Evolutionary conservation across 2,888 invertebrate genomes (phyloP), one percentile per base, ranked within the genome.

Genomic region (Deilephila porcellus): DNA sequence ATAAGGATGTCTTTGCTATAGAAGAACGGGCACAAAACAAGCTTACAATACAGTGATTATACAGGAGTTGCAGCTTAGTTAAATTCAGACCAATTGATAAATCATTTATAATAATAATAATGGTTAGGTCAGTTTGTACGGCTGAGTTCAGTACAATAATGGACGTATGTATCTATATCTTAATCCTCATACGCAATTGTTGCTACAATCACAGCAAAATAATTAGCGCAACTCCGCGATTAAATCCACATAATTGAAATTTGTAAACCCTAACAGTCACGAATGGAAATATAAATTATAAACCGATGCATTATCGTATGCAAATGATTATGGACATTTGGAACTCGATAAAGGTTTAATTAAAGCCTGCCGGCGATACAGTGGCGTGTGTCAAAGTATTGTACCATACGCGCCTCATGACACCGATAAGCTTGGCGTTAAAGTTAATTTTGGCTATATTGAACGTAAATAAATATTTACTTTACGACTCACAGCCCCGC

Each of bases 301-400:
- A 64, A 59, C 5, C 64, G 17, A 59, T 34, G 4, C 59, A 59
- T 56, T 56, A 34, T 80, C 77, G 80, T 78, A 84, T 84, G 83
- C 79, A 84, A 85, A 85, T 82, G 78, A 81, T 80, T 73, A 76
- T 80, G 74, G 79, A 81, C 82, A 81, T 84, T 86, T 82, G 78
- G 74, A 75, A 78, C 74, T 77, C 80, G 81, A 83, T 84, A 82
- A 82, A 85, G 74, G 81, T 82, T 86, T 87, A 86, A 87, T 86
- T 85, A 86, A 86, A 81, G 82, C 82, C 76, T 81, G 73, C 76
- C 75, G 73, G 78, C 76, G 76, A 76, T 79, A 79, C 80, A 56
- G 6, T 79, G 74, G 63, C 75, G 74, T 78, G 73, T 80, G 78
- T 81, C 77, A 82, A 80, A 80, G 81, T 77, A 82, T 82, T 81